Evolutionary conservation across 2,888 invertebrate genomes (phyloP), one percentile per base, ranked within the genome.

Genomic region (Patella depressa): DNA sequence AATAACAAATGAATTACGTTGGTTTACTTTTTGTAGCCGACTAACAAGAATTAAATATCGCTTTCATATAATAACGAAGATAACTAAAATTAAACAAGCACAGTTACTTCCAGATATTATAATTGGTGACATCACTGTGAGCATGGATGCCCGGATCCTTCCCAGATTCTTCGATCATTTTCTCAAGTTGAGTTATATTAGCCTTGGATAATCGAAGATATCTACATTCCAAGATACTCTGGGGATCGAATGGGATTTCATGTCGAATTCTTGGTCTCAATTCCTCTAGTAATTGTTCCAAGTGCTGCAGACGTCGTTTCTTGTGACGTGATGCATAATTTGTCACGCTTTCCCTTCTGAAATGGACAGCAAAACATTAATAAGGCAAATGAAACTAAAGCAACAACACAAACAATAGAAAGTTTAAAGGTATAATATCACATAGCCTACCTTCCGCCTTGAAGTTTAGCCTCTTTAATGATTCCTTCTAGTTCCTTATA

Each of bases 121-220:
- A 81, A 72, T 84, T 71, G 0, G 82, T 79, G 73, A 85, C 81
- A 78, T 87, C 87, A 75, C 78, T 81, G 76, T 88, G 87, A 7
- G 82, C 81, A 77, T 88, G 88, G 29, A 88, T 83, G 11, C 86
- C 88, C 0, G 86, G 85, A 74, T 87, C 85, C 19, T 77, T 70
- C 7, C 87, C 88, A 3, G 77, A 24, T 12, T 79, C 79, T 45
- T 82, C 76, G 19, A 86, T 74, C 83, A 86, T 82, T 11, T 79
- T 73, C 77, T 86, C 86, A 70, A 88, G 76, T 1, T 82, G 74
- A 19, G 80, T 82, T 1, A 88, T 77, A 75, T 88, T 87, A 9
- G 79, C 76, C 74, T 84, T 81, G 17, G 86, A 86, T 70, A 87
- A 78, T 12, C 87, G 78, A n/a, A 88, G 83, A 70, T 87, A 87